phyloP scores from a whole-genome alignment of 2,888 invertebrate genomes.

The Dasypolia templi region DNA sequence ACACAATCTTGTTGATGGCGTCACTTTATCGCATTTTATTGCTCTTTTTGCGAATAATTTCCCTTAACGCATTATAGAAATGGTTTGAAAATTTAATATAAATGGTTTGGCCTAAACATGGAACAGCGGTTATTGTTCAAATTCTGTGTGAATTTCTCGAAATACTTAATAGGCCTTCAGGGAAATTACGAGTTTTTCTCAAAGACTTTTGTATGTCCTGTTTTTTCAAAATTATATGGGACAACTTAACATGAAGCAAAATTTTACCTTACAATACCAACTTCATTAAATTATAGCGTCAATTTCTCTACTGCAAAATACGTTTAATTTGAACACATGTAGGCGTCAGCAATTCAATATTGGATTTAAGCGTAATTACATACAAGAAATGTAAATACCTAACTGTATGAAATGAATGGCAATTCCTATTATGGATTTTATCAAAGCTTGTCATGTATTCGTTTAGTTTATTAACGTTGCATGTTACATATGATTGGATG shows the following conservation, averaged over 20 bases:
- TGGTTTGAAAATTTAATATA: constrained; percentile 7
- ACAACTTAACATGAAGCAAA: not conserved
- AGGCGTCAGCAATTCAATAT: not conserved
- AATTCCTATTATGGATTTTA: too few relatives aligned
- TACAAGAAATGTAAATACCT: not conserved
- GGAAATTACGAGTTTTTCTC: constrained; percentile 52
- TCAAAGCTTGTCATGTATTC: not conserved
- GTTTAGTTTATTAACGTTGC: constrained; percentile 2
- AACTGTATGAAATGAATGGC: not conserved
- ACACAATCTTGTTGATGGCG: constrained; percentile 28
- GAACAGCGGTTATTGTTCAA: constrained; percentile 31
- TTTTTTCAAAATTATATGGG: not conserved
- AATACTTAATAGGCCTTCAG: constrained; percentile 32
- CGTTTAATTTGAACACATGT: too few relatives aligned
- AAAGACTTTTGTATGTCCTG: not conserved
- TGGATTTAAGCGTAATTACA: too few relatives aligned
- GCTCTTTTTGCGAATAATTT: constrained; percentile 21
- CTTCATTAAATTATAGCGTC: not conserved
- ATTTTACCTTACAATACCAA: not conserved
- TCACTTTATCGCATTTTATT: constrained; percentile 19
- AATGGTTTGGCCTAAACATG: constrained; percentile 11
- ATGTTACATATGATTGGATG: not conserved
- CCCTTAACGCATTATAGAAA: constrained; percentile 3
- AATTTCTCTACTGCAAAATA: not conserved
- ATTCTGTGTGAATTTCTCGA: constrained; percentile 28